A percentile compares a stretch with the other conserved stretches of the same genome.
These are phyloP conservation scores for Thomomys bottae DNA, from an alignment of 2,113 vertebrate species.

Conservation along the genomic window DNA sequence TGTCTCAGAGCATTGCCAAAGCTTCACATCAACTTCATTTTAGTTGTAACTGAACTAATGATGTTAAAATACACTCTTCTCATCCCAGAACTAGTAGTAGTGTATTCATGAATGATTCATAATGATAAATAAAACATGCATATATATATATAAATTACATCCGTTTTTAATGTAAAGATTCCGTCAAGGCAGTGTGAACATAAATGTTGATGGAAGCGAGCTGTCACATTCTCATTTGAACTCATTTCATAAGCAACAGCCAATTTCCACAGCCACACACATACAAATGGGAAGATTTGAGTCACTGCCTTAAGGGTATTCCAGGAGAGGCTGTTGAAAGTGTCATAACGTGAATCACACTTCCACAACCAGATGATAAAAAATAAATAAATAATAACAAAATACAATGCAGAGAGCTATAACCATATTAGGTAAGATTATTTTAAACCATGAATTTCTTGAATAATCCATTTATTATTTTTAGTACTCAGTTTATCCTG, in stretches of 20 bases:
- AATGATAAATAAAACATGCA: background rate
- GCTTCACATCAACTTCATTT: conserved; percentile 13
- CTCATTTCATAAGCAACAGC: background rate
- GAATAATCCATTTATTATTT: background rate
- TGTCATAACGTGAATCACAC: too few species aligned
- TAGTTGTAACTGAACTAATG: background rate
- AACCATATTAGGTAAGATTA: background rate
- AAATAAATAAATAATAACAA: background rate
- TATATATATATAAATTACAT: rapidly evolving
- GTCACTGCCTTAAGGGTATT: background rate
- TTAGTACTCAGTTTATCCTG: background rate
- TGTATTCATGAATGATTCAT: background rate
- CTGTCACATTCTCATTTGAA: background rate
- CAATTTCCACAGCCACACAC: background rate
- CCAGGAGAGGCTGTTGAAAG: too few species aligned
- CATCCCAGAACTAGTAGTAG: background rate
- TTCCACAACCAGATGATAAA: background rate
- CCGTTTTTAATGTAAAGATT: background rate
- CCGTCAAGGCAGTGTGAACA: background rate
- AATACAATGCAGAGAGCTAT: background rate
- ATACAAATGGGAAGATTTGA: background rate
- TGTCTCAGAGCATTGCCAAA: background rate
- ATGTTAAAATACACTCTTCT: background rate
- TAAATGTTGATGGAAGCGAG: background rate
- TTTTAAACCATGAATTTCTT: background rate